Evolutionary conservation across 2,888 invertebrate species (phyloP).

Genomic region (Auanema sp.): DNA sequence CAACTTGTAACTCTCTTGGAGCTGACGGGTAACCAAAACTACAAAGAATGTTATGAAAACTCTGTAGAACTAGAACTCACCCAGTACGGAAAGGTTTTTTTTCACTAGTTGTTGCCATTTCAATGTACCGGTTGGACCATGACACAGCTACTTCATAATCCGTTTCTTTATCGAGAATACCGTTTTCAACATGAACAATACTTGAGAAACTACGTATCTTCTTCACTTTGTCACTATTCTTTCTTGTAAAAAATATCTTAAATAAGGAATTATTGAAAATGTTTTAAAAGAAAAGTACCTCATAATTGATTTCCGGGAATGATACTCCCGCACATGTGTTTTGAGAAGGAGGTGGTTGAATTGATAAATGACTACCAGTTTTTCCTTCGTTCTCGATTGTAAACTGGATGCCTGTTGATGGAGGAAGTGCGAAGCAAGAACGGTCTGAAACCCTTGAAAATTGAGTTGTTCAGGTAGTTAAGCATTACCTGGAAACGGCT

Average conservation of each 20-base stretch:
- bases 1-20: constrained; percentile 43
- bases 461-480: neutral
- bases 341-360: constrained; percentile 33
- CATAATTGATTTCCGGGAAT: constrained; percentile 60
- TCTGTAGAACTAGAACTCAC: constrained; percentile 20
- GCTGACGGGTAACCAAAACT: constrained; percentile 48
- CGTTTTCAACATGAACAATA: constrained; percentile 58
- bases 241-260: constrained; percentile 56
- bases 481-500: constrained; percentile 54
- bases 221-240: constrained; percentile 57
- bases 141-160: constrained; percentile 60
- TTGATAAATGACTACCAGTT: constrained; percentile 54
- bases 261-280: neutral
- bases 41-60: neutral
- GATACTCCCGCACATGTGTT: constrained; percentile 50
- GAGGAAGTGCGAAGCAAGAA: constrained; percentile 57
- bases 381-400: constrained; percentile 59
- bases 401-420: constrained; percentile 54
- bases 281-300: constrained; percentile 19
- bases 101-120: constrained; percentile 46
- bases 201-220: constrained; percentile 48
- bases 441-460: constrained; percentile 31
- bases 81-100: constrained; percentile 53
- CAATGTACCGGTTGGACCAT: constrained; percentile 60
- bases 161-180: constrained; percentile 62